Evolutionary conservation across 2,888 invertebrate genomes (phyloP).

Genomic region (Drosophila anomelani): DNA sequence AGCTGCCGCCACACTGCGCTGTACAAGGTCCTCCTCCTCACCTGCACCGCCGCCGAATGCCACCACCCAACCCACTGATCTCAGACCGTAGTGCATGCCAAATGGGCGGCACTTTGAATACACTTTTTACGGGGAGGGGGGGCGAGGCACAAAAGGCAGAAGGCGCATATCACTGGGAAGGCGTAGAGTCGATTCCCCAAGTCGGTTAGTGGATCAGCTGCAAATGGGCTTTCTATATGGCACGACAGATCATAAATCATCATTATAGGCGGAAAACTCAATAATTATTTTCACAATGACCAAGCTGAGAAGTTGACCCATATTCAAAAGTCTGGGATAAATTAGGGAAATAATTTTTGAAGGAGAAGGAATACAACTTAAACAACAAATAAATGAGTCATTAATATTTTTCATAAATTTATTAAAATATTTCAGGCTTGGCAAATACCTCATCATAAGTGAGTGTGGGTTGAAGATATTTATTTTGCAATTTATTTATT

Average conservation of each 20-base stretch:
- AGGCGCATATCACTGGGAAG: constrained; percentile 28
- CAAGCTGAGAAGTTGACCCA: constrained; percentile 14
- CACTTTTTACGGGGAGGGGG: neutral
- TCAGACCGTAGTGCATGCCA: constrained; percentile 23
- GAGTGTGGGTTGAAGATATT: too few relatives aligned
- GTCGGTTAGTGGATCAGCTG: constrained; percentile 38
- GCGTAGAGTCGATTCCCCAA: constrained; percentile 13
- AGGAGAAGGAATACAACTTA: too few relatives aligned
- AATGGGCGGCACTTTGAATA: constrained; percentile 40
- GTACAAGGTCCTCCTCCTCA: constrained; percentile 40
- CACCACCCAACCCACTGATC: constrained; percentile 8
- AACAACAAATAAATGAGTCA: too few relatives aligned
- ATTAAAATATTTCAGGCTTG: too few relatives aligned
- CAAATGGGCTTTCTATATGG: constrained; percentile 20
- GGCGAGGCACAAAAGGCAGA: constrained; percentile 7
- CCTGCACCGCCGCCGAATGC: constrained; percentile 16
- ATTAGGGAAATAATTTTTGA: neutral
- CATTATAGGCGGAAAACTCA: constrained; percentile 3
- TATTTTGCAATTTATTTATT: too few relatives aligned
- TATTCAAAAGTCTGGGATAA: neutral
- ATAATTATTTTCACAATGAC: neutral
- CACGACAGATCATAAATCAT: constrained; percentile 38
- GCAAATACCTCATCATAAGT: too few relatives aligned
- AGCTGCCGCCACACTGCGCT: constrained; percentile 35
- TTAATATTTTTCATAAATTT: too few relatives aligned